Conservation (phyloP, 2,113 vertebrate genomes). For the Archilochus colubris region DNA sequence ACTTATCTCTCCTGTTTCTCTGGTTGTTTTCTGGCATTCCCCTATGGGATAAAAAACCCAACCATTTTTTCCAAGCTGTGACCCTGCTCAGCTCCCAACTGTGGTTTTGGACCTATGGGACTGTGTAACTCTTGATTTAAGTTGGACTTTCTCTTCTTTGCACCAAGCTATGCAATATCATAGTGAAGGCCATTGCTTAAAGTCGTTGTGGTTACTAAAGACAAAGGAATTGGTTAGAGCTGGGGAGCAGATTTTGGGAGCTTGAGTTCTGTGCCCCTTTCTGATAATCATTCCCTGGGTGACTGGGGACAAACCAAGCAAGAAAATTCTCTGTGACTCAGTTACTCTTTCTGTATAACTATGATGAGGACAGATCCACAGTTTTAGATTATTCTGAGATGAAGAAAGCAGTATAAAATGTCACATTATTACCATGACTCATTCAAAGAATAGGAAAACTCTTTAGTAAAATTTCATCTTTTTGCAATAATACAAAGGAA, state of each 20-base stretch:
- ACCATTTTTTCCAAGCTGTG: background rate
- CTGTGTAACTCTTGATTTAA: background rate
- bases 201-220: background rate
- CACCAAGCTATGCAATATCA: background rate
- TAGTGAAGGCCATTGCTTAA: background rate
- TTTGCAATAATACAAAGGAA: background rate
- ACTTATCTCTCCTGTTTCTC: background rate
- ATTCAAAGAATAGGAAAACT: background rate
- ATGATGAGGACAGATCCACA: background rate
- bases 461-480: background rate
- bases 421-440: background rate
- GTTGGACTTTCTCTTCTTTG: background rate
- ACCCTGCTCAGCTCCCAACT: background rate
- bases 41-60: background rate
- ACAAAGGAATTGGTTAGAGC: background rate
- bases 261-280: background rate
- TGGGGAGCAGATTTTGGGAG: background rate
- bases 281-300: background rate
- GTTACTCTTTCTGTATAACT: background rate
- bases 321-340: background rate
- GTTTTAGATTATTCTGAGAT: background rate
- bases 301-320: background rate
- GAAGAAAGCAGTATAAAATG: background rate
- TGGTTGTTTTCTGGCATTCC: background rate
- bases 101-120: background rate